Evolutionary conservation across 1,140 invertebrate species (phyloP).

Genomic region (Orchestia grillus): DNA sequence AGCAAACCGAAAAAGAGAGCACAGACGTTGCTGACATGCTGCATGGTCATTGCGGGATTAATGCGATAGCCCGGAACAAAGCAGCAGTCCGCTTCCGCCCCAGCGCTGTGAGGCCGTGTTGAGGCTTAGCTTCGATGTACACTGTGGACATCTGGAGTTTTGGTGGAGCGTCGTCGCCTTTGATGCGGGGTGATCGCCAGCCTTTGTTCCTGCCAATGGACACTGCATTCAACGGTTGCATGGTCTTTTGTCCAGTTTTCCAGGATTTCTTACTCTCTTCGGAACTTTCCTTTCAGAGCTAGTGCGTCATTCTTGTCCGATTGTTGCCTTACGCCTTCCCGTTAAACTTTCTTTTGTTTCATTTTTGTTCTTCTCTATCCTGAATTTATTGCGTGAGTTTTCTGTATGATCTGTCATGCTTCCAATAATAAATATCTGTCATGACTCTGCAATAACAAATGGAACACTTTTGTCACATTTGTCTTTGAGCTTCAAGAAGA

Average conservation of each 20-base stretch:
- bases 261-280: neutral
- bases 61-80: neutral
- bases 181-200: neutral
- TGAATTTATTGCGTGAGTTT: neutral
- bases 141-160: neutral
- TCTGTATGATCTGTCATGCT: neutral
- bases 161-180: neutral
- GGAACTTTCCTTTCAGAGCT: neutral
- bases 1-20: neutral
- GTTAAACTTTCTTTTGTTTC: neutral
- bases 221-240: neutral
- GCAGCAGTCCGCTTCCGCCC: neutral
- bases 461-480: neutral
- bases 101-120: too few species aligned
- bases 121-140: neutral
- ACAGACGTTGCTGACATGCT: neutral
- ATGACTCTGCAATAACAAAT: neutral
- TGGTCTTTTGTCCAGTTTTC: neutral
- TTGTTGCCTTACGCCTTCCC: neutral
- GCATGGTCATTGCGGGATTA: neutral
- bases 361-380: neutral
- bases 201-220: neutral
- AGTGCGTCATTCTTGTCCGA: neutral
- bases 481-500: neutral
- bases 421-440: neutral